Conservation (phyloP, 2,113 vertebrate genomes). For the Calcarius ornatus region DNA sequence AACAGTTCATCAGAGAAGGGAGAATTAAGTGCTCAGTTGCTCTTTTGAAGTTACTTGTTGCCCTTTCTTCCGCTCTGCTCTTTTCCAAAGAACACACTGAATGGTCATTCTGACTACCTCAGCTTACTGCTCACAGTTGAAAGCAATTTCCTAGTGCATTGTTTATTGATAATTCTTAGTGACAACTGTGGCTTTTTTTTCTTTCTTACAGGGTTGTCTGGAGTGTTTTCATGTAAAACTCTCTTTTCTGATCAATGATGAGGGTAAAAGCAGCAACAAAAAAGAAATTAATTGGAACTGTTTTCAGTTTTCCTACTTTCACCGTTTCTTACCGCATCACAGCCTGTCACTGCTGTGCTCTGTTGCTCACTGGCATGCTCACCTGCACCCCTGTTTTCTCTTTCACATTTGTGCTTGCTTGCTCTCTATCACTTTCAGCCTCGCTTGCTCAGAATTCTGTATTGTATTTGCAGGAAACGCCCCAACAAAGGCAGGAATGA, state of each 20-base stretch:
- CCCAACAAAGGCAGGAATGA: no score
- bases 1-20: background rate
- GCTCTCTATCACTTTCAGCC: background rate
- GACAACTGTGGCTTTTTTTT: background rate
- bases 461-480: no score
- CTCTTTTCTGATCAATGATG: background rate
- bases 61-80: background rate
- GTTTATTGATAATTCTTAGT: background rate
- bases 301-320: background rate
- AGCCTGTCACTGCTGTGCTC: background rate
- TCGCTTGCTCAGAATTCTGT: background rate
- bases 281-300: background rate
- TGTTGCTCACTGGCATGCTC: background rate
- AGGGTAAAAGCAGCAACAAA: background rate
- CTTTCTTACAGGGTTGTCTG: background rate
- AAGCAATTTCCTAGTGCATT: background rate
- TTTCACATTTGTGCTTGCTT: background rate
- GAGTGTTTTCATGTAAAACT: background rate
- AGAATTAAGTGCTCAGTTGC: background rate
- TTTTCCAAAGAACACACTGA: background rate
- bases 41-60: background rate
- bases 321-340: background rate
- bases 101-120: background rate
- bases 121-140: background rate
- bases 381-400: background rate